Conservation (phyloP, 1,140 invertebrate genomes). For the Macrobrachium nipponense region DNA sequence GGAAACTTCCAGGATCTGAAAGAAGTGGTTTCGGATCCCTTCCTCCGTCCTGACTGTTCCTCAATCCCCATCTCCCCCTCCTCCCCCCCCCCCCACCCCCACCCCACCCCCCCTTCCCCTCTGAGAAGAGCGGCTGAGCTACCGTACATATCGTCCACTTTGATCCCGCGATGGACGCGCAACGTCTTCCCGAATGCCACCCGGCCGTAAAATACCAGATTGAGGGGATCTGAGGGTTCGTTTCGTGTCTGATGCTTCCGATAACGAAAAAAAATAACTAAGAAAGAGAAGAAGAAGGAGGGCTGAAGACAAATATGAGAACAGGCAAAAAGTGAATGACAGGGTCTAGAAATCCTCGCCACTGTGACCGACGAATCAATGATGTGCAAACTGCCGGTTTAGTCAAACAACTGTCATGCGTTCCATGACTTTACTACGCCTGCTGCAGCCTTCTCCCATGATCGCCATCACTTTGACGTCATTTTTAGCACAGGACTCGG, state of each 20-base stretch:
- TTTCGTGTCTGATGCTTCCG: background rate
- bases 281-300: background rate
- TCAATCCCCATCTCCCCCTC: background rate
- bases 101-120: background rate
- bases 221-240: slow-evolving; percentile 17
- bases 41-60: background rate
- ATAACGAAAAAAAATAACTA: background rate
- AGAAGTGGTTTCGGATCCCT: slow-evolving; percentile 11
- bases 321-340: background rate
- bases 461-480: too few species aligned
- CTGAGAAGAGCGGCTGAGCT: too few species aligned
- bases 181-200: background rate
- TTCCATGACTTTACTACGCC: too few species aligned
- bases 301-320: background rate
- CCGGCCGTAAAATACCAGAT: slow-evolving; percentile 15
- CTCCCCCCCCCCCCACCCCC: background rate
- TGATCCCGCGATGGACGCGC: too few species aligned
- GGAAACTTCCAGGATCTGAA: background rate
- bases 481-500: too few species aligned
- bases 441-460: too few species aligned
- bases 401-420: too few species aligned
- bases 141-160: too few species aligned
- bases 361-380: too few species aligned
- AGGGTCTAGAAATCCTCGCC: too few species aligned
- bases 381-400: too few species aligned